Conservation (phyloP, 2,797 vertebrate species). For the Sardinella longiceps region DNA sequence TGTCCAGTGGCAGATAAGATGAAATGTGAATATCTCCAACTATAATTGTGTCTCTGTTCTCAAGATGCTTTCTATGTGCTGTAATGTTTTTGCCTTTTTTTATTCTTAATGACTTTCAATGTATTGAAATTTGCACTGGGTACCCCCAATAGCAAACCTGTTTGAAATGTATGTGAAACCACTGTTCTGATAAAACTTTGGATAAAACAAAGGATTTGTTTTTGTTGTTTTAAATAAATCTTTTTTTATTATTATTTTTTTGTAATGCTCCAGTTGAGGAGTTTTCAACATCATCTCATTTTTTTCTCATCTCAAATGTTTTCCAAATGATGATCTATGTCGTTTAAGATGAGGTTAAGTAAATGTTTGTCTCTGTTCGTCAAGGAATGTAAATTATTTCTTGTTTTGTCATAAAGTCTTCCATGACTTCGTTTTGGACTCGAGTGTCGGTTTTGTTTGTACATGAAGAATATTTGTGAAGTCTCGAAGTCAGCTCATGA, state of each 20-base stretch:
- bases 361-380: constrained; percentile 35
- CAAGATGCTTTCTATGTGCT: constrained; percentile 40
- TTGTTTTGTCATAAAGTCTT: constrained; percentile 40
- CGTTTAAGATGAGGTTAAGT: constrained; percentile 28
- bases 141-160: constrained; percentile 49
- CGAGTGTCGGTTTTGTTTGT: constrained; percentile 42
- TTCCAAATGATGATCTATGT: constrained; percentile 16
- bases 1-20: constrained; percentile 47
- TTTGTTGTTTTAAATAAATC: constrained; percentile 18
- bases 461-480: constrained; percentile 47
- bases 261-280: not conserved
- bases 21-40: constrained; percentile 54
- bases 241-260: not conserved
- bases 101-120: constrained; percentile 55
- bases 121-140: constrained; percentile 77
- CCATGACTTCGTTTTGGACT: constrained; percentile 8
- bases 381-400: constrained; percentile 55
- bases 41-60: constrained; percentile 43
- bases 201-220: no score
- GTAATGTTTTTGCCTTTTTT: constrained; percentile 38
- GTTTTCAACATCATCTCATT: not conserved
- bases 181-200: not conserved
- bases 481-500: constrained; percentile 61
- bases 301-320: not conserved
- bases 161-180: constrained; percentile 54